Base-by-base conservation (phyloP, 1,140 invertebrate genomes). In the Leptopilina clavipes region DNA sequence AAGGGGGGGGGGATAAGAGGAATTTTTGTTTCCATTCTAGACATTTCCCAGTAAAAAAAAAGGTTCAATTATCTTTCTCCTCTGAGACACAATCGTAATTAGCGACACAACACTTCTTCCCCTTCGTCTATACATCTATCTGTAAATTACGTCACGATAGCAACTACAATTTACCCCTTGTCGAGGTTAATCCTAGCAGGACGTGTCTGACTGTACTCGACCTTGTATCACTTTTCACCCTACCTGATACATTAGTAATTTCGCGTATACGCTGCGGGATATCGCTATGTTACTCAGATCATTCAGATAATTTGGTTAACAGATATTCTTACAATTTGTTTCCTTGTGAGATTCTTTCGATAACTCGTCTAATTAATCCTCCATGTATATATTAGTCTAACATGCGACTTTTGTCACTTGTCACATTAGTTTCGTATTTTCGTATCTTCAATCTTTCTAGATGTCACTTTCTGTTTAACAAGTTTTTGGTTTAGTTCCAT, bases 121-220 rank as follows among this genome's bases (percentile, higher is more conserved):
- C 45, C 31, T 19, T 14, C 14, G 17, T 11, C 45, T 54, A 37
- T 71, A 40, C n/a, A 18, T 71, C 40, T 76, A 17, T 22, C 56
- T 25, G 37, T 17, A n/a, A 70, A 65, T 59, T 45, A 72, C 73
- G 73, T 79, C 65, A 56, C 74, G 37, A 31, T 72, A 72, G 70
- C 72, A 11, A 14, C 73, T 71, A 80, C 72, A 74, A 76, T 79
- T 79, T 72, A 72, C 72, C 73, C 70, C 76, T 56, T 71, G 70
- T 80, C 25, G 76, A 74, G 72, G 65, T 76, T 83, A 82, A 82
- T 82, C 72, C 81, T 72, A 59, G 22, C 52, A 76, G 78, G 78
- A 82, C 81, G 81, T 83, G 83, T 81, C 80, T 77, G 76, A 81
- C 81, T 78, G 72, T 80, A 79, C 78, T 25, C 78, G 76, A 79